phyloP scores from a whole-genome alignment of 2,888 invertebrate genomes.

The Busseola fusca region DNA sequence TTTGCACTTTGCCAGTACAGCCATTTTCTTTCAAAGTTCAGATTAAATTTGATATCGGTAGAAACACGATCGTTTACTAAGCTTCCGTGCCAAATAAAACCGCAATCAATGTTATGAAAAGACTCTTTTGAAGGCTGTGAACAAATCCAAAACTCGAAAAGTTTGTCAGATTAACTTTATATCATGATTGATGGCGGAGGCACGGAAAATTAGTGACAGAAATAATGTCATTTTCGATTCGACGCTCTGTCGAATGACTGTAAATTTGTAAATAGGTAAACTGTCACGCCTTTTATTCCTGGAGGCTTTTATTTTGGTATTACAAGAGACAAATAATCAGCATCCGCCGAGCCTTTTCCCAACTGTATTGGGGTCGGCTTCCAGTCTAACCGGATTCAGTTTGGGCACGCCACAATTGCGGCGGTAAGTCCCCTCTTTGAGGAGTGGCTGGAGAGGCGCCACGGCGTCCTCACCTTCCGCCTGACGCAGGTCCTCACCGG shows the following conservation, averaged over 20 bases:
- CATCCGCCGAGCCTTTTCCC: too few species aligned
- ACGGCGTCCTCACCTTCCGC: too few species aligned
- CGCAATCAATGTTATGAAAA: background rate
- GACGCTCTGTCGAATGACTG: background rate
- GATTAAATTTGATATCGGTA: background rate
- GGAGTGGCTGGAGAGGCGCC: too few species aligned
- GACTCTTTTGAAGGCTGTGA: background rate
- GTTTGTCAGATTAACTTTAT: background rate
- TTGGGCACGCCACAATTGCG: too few species aligned
- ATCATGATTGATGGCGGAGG: background rate
- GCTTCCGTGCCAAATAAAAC: background rate
- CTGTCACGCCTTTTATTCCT: background rate
- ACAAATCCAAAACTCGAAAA: background rate
- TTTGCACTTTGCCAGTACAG: background rate
- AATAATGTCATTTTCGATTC: background rate
- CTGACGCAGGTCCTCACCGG: too few species aligned
- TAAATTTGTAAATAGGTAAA: background rate
- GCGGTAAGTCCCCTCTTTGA: too few species aligned
- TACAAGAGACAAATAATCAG: too few species aligned
- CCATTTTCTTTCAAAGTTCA: background rate
- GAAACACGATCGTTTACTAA: background rate
- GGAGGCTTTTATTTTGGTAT: too few species aligned
- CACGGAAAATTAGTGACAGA: background rate
- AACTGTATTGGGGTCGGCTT: too few species aligned
- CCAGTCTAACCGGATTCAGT: too few species aligned